Conservation (phyloP, 2,888 invertebrate genomes). For the Pharmacophagus antenor region DNA sequence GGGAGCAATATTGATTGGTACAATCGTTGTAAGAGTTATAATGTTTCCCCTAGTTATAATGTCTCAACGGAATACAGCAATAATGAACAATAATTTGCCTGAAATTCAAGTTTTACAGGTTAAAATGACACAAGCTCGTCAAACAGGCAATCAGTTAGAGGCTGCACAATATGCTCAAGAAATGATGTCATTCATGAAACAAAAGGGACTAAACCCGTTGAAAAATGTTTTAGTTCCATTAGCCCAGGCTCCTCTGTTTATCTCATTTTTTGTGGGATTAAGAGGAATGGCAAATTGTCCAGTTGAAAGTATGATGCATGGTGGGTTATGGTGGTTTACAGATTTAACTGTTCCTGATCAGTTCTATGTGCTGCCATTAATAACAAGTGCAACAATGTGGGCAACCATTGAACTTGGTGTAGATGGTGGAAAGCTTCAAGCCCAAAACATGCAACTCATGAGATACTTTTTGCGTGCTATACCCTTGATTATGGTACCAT, state of each 20-base stretch:
- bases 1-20: slow-evolving; percentile 91
- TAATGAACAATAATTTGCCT: slow-evolving; percentile 93
- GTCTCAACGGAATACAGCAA: slow-evolving; percentile 89
- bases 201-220: slow-evolving; percentile 89
- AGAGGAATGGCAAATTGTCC: slow-evolving; percentile 94
- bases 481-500: slow-evolving; percentile 90
- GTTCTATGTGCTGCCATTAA: slow-evolving; percentile 90
- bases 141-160: slow-evolving; percentile 89
- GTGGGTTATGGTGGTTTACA: slow-evolving; percentile 95
- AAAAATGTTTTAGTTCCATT: slow-evolving; percentile 89
- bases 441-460: slow-evolving; percentile 85
- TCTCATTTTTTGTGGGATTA: slow-evolving; percentile 94
- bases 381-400: slow-evolving; percentile 91
- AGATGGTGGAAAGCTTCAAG: slow-evolving; percentile 85
- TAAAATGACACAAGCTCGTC: slow-evolving; percentile 93
- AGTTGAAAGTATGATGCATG: slow-evolving; percentile 92
- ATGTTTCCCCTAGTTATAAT: slow-evolving; percentile 93
- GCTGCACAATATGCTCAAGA: slow-evolving; percentile 88
- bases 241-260: slow-evolving; percentile 93
- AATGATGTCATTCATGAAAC: slow-evolving; percentile 90
- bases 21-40: slow-evolving; percentile 85
- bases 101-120: slow-evolving; percentile 89
- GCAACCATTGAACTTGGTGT: slow-evolving; percentile 91
- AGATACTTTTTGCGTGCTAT: slow-evolving; percentile 87
- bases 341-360: slow-evolving; percentile 96